Evolutionary conservation across 2,888 invertebrate genomes (phyloP).

Genomic region (Rhagonycha lutea): DNA sequence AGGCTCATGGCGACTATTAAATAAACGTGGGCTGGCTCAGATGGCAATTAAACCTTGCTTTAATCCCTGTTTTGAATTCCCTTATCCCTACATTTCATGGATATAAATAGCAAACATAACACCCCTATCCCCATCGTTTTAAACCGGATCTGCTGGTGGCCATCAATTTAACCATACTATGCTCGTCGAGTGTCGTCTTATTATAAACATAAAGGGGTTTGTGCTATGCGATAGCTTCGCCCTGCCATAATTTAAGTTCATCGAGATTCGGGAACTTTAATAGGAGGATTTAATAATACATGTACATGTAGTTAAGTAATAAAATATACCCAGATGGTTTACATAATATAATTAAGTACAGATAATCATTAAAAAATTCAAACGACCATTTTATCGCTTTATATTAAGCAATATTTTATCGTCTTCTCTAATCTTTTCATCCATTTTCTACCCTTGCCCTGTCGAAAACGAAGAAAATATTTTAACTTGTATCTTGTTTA

Average conservation of each 20-base stretch:
- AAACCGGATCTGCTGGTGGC: constrained; percentile 17
- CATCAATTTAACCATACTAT: constrained; percentile 1
- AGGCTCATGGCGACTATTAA: constrained; percentile 45
- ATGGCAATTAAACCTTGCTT: constrained; percentile 46
- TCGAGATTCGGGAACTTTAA: background rate
- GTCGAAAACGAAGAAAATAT: background rate
- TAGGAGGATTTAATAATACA: background rate
- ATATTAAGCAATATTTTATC: background rate
- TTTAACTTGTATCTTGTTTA: background rate
- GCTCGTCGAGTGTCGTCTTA: constrained; percentile 15
- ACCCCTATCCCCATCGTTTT: constrained; percentile 25
- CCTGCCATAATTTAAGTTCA: background rate
- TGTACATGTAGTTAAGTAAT: background rate
- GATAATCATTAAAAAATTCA: background rate
- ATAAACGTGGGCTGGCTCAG: constrained; percentile 43
- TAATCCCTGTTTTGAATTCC: constrained; percentile 42
- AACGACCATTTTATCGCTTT: background rate
- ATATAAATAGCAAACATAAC: constrained; percentile 29
- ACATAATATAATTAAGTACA: background rate
- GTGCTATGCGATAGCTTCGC: constrained; percentile 15
- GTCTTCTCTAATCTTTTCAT: background rate
- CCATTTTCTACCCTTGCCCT: background rate
- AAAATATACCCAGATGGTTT: background rate
- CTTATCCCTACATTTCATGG: constrained; percentile 25
- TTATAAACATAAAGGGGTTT: constrained; percentile 21